Evolutionary conservation across 2,113 vertebrate genomes (phyloP), one percentile per base, ranked within the genome.

Genomic region (Chloroceryle aenea): DNA sequence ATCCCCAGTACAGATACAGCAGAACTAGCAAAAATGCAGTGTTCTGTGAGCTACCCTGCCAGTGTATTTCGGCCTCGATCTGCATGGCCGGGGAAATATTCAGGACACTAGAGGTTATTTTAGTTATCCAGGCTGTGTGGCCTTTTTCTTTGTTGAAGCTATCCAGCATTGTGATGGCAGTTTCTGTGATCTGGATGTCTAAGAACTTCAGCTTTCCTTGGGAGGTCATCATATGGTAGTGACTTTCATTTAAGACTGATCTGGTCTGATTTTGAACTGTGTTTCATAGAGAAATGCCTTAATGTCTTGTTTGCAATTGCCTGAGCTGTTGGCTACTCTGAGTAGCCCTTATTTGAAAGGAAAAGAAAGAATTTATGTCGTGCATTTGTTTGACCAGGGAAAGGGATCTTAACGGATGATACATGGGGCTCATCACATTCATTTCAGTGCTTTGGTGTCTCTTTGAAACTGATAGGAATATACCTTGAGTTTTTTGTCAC

Each of bases 1-100:
- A 97, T 95, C 88, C 85, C 73, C 62, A 80, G 61, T 71, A 86
- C 66, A 71, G 64, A 69, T 45, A 85, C 69, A 82, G 59, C 22
- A 9, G 45, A 63, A 86, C 75, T 72, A 81, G 69, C 68, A 38
- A 89, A 96, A 96, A 92, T 71, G 45, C 45, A 91, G 5, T 47
- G 81, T 85, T 79, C 67, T 3, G 1, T 75, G 48, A 78, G n/a
- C 53, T 75, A 45, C 20, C 25, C 71, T 87, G 68, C 21, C 59
- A 32, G 1, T 29, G 43, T 69, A 10, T 78, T 74, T 89, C 52
- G 78, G 52, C 27, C 29, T 20, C 5, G 0, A 66, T 27, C 56
- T 69, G 14, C 2, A 7, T 1, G 13, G 27, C 67, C 62, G 58
- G 45, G 67, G 16, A 91, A 91, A 50, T 6, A 59, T 36, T 56